A percentile compares a stretch with the other conserved stretches of the same genome.
Conservation (phyloP, 2,113 vertebrate species). For the Sinosuthora webbiana region DNA sequence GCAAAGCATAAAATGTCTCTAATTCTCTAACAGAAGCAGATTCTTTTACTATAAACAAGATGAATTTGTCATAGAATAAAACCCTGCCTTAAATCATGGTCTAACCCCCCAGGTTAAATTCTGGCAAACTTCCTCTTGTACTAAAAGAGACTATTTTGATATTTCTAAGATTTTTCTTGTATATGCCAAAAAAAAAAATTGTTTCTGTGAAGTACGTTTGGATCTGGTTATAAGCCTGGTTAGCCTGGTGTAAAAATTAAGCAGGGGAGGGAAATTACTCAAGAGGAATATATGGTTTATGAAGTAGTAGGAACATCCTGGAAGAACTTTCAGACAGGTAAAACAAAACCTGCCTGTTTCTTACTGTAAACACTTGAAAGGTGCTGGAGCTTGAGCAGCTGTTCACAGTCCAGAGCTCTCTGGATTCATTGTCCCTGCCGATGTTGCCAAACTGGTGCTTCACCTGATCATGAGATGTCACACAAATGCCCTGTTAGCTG, state of each 20-base stretch:
- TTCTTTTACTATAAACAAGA: not conserved
- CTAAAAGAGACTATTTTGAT: not conserved
- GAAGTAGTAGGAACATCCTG: not conserved
- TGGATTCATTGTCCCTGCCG: not conserved
- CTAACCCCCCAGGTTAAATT: not conserved
- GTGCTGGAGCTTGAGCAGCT: not conserved
- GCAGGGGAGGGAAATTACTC: fast-evolving
- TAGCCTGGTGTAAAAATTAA: not conserved
- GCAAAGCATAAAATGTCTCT: not conserved
- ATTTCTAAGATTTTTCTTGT: not conserved
- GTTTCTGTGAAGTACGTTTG: not conserved
- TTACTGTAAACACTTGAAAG: not conserved
- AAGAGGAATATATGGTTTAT: not conserved
- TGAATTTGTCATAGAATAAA: not conserved
- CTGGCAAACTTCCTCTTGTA: not conserved
- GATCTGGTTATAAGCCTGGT: not conserved
- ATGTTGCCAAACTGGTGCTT: not conserved
- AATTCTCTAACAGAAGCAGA: fast-evolving
- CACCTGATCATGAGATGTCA: not conserved
- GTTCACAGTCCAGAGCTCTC: not conserved
- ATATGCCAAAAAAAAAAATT: not conserved
- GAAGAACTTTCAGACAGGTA: not conserved
- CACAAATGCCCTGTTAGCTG: not conserved
- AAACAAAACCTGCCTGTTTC: not conserved
- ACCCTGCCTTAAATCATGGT: not conserved